Percentiles rank a stretch among this genome's conserved stretches.
Conservation (phyloP, 2,797 vertebrate species). For the Clarias pachynema region DNA sequence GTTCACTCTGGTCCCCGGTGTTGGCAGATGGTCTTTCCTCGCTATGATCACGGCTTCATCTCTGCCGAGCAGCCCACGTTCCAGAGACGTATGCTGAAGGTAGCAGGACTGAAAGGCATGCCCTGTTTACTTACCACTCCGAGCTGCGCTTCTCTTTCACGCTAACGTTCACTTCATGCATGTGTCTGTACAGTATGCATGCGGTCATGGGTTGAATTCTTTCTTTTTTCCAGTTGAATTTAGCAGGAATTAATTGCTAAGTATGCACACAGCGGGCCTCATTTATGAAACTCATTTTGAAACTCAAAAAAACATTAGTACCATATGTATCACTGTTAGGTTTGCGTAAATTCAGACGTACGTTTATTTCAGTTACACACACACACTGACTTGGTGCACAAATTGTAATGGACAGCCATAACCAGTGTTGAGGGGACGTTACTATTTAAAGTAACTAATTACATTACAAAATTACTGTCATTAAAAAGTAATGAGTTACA, state of each 20-base stretch:
- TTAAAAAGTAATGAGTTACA: too few species aligned
- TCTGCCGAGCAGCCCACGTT: conserved; percentile 73
- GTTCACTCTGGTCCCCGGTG: conserved; percentile 4
- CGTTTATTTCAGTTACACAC: background rate
- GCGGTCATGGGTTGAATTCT: too few species aligned
- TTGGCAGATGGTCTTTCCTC: conserved; percentile 80
- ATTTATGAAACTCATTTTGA: background rate
- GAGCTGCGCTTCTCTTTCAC: background rate
- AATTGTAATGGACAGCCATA: too few species aligned
- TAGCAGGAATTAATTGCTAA: background rate
- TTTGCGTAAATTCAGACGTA: background rate
- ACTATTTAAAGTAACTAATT: too few species aligned
- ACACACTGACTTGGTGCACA: too few species aligned
- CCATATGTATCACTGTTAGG: background rate
- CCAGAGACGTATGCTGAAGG: conserved; percentile 77
- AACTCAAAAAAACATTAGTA: background rate
- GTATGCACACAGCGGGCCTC: conserved; percentile 10
- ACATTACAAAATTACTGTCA: too few species aligned
- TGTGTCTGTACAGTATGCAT: background rate
- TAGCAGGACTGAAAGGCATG: conserved; percentile 65
- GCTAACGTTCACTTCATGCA: background rate
- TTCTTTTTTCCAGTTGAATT: background rate
- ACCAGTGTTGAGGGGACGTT: too few species aligned
- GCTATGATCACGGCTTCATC: conserved; percentile 75
- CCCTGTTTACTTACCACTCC: conserved; percentile 16